These are phyloP conservation scores for Balaeniceps rex DNA, from an alignment of 2,113 vertebrate species.

Conservation along the genomic window DNA sequence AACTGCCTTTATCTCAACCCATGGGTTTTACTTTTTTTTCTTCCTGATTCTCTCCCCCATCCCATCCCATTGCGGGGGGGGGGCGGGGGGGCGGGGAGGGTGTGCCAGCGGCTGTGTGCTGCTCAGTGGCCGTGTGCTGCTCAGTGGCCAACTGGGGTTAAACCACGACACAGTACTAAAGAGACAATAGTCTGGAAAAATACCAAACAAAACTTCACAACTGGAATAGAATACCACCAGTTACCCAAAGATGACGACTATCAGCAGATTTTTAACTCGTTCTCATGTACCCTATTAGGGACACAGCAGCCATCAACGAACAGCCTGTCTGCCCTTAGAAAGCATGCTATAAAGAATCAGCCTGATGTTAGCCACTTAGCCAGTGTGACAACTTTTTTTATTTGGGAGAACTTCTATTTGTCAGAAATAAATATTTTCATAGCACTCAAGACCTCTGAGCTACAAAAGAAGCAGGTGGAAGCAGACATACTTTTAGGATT, in stretches of 20 bases:
- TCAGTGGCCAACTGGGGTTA: too few species aligned
- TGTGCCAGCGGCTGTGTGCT: too few species aligned
- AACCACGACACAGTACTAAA: too few species aligned
- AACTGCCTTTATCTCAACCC: too few species aligned
- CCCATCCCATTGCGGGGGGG: too few species aligned
- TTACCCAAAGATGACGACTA: not conserved
- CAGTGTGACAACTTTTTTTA: not conserved
- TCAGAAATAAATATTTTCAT: not conserved
- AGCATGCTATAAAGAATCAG: not conserved
- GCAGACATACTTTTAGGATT: not conserved
- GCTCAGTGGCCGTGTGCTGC: too few species aligned
- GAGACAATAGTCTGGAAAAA: not conserved
- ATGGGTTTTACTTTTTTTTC: too few species aligned
- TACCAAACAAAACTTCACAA: not conserved
- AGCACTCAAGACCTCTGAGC: not conserved
- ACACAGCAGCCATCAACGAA: not conserved
- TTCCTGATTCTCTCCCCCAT: too few species aligned
- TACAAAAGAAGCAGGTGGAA: constrained; percentile 36
- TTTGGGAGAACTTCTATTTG: not conserved
- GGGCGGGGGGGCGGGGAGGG: too few species aligned
- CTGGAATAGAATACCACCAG: not conserved
- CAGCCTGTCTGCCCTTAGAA: not conserved
- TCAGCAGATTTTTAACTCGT: not conserved
- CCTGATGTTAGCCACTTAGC: not conserved
- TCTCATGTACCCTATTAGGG: not conserved